These are phyloP conservation scores for Laupala kohalensis DNA, from an alignment of 1,140 invertebrate species.

Conservation along the genomic window DNA sequence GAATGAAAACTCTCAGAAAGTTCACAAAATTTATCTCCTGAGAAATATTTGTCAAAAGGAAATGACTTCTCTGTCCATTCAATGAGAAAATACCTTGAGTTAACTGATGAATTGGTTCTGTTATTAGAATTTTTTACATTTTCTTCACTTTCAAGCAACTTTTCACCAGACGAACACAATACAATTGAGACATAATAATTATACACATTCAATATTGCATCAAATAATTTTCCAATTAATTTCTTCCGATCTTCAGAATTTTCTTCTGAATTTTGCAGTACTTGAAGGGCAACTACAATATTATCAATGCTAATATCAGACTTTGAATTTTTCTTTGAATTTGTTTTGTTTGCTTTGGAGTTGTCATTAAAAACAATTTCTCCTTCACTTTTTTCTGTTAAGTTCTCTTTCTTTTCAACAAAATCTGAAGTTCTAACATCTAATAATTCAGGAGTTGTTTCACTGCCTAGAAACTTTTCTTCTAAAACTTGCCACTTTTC, in stretches of 20 bases:
- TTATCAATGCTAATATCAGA: not conserved
- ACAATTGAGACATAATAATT: not conserved
- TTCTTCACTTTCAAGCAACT: not conserved
- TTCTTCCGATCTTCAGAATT: not conserved
- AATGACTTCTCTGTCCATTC: not conserved
- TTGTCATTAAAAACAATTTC: not conserved
- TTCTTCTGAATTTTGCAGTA: not conserved
- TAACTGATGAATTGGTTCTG: not conserved
- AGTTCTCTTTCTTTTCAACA: not conserved
- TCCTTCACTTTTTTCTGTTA: not conserved
- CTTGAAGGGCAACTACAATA: not conserved
- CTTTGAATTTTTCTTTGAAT: not conserved
- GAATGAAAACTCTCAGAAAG: not conserved
- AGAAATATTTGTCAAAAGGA: conserved; percentile 2
- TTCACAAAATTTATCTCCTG: not conserved
- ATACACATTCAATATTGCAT: not conserved
- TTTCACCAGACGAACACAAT: not conserved
- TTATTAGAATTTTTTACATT: too few relatives aligned
- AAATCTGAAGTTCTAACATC: not conserved
- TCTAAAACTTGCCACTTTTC: conserved; percentile 11
- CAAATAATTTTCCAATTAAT: not conserved
- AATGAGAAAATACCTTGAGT: not conserved
- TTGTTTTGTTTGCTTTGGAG: not conserved
- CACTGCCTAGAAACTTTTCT: conserved; percentile 3
- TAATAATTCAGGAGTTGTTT: not conserved